Evolutionary conservation across 2,888 invertebrate species (phyloP), one percentile per base, ranked within the genome.

Genomic region (Cremastinae sp.): DNA sequence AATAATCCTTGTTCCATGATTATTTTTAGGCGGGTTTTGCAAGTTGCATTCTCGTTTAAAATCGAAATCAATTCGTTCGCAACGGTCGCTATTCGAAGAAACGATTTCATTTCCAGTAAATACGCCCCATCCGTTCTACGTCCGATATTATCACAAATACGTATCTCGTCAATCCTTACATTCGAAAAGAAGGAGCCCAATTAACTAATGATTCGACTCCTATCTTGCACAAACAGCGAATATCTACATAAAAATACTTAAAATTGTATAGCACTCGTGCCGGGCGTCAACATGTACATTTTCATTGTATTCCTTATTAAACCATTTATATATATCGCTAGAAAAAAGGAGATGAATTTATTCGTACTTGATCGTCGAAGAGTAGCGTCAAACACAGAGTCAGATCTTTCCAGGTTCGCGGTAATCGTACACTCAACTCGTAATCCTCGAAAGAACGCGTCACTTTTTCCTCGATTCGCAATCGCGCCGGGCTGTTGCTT

Each of bases 231-330:
- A 35, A 62, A 43, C 20, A 43, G 66, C 47, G 16, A 55, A 66
- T 43, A 51, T 74, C 12, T 49, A 62, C 37, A 62, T 47, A 64
- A 56, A 59, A 73, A 76, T 69, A 76, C 72, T 73, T 73, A 68
- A 73, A 73, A 76, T 39, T 72, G 64, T 64, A 69, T 76, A 76
- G 72, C 72, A 73, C 76, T 69, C 68, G 59, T 72, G 53, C 65
- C 64, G 68, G 58, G 69, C 70, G 47, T 69, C 41, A 12, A 37
- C 53, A 61, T 58, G 45, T 62, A 49, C 41, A 58, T 69, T 41
- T 59, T 51, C 18, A n/a, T 12, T 22, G 18, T 62, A 68, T 41
- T 59, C 12, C 37, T 18, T n/a, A 18, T 59, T 53, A 58, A 72
- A 75, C 58, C 62, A 45, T 28, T 68, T n/a, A 37, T 12, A 68